Evolutionary conservation across 2,113 vertebrate genomes (phyloP), one percentile per base, ranked within the genome.

Genomic region (Brachirus orientalis): DNA sequence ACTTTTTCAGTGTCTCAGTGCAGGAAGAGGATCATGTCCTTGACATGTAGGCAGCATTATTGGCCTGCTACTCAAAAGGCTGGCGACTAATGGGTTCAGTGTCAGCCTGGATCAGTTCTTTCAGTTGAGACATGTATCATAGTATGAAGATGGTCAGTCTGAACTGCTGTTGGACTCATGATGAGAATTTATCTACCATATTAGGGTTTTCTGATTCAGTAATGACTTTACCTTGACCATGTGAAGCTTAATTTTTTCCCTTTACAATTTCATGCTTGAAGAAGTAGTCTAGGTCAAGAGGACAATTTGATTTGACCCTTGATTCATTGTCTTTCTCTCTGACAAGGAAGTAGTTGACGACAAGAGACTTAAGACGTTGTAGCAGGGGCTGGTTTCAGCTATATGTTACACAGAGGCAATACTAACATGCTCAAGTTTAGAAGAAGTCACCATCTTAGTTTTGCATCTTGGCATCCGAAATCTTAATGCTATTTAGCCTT

Each of bases 1-100:
- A n/a, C 33, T 28, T 55, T 53, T 47, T 35, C 18, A 55, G n/a
- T 43, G 33, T 60, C 28, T 55, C 47, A 56, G 41, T 17, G 41
- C 11, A 17, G 40, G 18, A 20, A 19, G 20, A 44, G 8, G 37
- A 67, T 71, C 52, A 50, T 43, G 46, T 58, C 53, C 50, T 64
- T 69, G 67, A 72, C 59, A 36, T 51, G 55, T 19, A 13, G 38
- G 40, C 13, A 69, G 67, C 48, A 61, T 69, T 45, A 71, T 71
- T 37, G 28, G 41, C 50, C 46, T 28, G 19, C 19, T 19, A 33
- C 43, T 62, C 40, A 73, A 64, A 63, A 54, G 37, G 3, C 36
- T 48, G 43, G 1, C 43, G 19, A 38, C 71, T 72, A 60, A 79
- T 65, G 53, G 54, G 40, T 72, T 76, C 28, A 46, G 17, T 64